Conservation (phyloP, 1,140 invertebrate genomes). For the Centruroides vittatus region DNA sequence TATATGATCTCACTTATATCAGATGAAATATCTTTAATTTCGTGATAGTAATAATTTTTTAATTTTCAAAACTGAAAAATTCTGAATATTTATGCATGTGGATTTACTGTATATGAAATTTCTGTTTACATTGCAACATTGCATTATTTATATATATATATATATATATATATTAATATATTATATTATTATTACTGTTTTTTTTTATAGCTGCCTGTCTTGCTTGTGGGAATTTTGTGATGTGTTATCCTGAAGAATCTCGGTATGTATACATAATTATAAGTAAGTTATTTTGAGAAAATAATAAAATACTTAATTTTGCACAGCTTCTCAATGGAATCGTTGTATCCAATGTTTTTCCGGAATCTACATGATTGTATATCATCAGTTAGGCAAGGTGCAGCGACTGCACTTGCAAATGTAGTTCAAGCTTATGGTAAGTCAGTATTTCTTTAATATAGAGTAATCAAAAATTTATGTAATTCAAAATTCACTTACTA, state of each 20-base stretch:
- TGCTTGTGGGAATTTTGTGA: conserved; percentile 41
- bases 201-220: conserved; percentile 38
- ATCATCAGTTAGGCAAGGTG: conserved; percentile 40
- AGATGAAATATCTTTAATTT: too few relatives aligned
- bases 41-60: too few relatives aligned
- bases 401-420: conserved; percentile 35
- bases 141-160: neutral
- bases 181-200: conserved; percentile 7
- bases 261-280: conserved; percentile 16
- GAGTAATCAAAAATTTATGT: too few relatives aligned
- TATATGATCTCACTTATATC: too few relatives aligned
- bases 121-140: too few relatives aligned
- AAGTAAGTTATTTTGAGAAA: neutral
- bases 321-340: conserved; percentile 24
- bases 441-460: neutral
- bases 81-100: too few relatives aligned
- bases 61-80: too few relatives aligned
- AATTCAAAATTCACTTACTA: too few relatives aligned
- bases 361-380: conserved; percentile 40
- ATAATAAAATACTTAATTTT: neutral
- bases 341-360: conserved; percentile 38
- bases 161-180: neutral
- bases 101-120: too few relatives aligned
- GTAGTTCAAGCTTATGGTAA: conserved; percentile 37
- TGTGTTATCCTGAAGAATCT: conserved; percentile 37